These are phyloP conservation scores for Indicator indicator DNA, from an alignment of 2,113 vertebrate genomes.

Conservation along the genomic window DNA sequence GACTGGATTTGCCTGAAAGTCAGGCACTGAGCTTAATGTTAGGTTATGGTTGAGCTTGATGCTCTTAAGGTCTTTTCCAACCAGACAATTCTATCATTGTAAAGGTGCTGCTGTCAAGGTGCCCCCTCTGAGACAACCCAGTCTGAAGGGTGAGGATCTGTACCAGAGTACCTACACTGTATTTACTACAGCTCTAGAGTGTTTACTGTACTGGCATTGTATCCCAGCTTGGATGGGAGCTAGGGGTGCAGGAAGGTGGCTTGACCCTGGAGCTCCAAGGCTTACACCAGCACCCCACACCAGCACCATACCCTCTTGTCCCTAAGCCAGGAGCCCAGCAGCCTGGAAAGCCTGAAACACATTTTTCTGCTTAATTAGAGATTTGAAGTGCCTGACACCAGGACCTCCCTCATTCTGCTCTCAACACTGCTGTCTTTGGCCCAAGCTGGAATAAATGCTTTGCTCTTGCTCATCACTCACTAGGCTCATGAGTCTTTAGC, in stretches of 20 bases:
- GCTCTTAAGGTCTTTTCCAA: no score
- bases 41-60: no score
- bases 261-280: background rate
- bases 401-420: background rate
- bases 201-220: background rate
- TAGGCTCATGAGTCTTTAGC: background rate
- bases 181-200: background rate
- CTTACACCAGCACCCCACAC: no score
- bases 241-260: background rate
- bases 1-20: background rate
- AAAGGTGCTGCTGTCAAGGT: no score
- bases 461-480: background rate
- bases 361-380: slow-evolving; percentile 1
- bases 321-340: background rate
- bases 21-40: no score
- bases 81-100: no score
- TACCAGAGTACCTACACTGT: background rate
- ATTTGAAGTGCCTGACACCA: background rate
- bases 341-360: background rate
- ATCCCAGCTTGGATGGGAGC: background rate
- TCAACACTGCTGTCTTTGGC: background rate
- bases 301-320: accelerated
- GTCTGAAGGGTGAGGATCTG: no score
- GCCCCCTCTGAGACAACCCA: no score
- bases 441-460: background rate